A percentile compares a stretch with the other conserved stretches of the same genome.
Conservation (phyloP, 2,113 vertebrate genomes). For the Leuciscus idus region DNA sequence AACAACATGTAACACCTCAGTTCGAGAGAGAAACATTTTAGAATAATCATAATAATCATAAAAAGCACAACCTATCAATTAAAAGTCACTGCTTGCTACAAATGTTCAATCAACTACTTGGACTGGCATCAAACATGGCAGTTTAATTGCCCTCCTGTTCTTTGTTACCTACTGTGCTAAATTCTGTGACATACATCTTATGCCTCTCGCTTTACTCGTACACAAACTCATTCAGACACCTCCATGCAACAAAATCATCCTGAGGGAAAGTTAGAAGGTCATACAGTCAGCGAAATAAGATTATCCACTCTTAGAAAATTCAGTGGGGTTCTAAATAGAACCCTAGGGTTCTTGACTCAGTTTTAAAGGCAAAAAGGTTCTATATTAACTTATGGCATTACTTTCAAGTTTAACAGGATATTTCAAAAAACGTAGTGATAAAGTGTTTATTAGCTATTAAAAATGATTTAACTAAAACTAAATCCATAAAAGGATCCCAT, state of each 20-base stretch:
- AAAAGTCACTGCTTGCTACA: conserved; percentile 32
- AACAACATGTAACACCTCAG: conserved; percentile 2
- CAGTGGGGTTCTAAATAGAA: too few species aligned
- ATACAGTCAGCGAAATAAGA: neutral
- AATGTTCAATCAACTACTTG: neutral
- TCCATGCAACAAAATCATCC: neutral
- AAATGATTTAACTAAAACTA: too few species aligned
- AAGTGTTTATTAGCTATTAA: too few species aligned
- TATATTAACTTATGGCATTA: too few species aligned
- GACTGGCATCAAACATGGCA: neutral
- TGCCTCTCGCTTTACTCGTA: neutral
- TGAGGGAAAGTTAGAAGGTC: neutral
- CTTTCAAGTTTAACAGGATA: too few species aligned
- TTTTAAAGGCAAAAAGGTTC: too few species aligned
- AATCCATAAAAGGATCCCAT: too few species aligned
- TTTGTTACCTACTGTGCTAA: neutral
- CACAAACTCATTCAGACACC: neutral
- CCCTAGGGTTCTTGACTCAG: too few species aligned
- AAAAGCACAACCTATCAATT: conserved; percentile 17
- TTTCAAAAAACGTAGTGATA: too few species aligned
- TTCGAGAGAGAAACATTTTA: neutral
- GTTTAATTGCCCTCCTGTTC: conserved; percentile 1
- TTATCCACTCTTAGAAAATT: neutral
- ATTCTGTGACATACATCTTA: neutral
- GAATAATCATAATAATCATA: conserved; percentile 25